Conservation (phyloP, 2,113 vertebrate species). For the Clarias magur region DNA sequence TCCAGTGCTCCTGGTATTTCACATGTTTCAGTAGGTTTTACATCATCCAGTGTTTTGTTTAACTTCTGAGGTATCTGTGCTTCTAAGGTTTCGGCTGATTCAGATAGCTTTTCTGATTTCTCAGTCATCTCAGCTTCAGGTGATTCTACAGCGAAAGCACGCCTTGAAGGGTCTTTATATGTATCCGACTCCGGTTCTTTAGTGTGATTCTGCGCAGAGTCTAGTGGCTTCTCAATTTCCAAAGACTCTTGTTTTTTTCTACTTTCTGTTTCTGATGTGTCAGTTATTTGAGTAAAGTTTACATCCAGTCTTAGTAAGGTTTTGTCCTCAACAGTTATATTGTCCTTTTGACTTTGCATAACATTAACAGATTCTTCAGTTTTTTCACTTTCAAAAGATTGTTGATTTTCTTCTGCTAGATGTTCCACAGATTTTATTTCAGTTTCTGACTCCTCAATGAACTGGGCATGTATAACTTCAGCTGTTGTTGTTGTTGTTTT, state of each 20-base stretch:
- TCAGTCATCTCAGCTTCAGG: constrained; percentile 14
- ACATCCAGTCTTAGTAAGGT: not conserved
- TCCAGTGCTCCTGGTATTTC: constrained; percentile 3
- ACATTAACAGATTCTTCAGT: not conserved
- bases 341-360: not conserved
- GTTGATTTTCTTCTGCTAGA: constrained; percentile 24
- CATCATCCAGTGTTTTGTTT: not conserved
- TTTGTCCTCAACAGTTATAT: not conserved
- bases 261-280: not conserved
- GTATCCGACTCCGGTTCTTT: not conserved
- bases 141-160: not conserved
- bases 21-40: not conserved
- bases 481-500: not conserved
- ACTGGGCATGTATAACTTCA: constrained; percentile 5
- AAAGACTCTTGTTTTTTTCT: constrained; percentile 29
- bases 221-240: constrained; percentile 24
- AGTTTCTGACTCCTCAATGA: not conserved
- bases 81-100: constrained; percentile 7
- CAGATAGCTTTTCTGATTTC: not conserved
- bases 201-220: constrained; percentile 8
- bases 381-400: not conserved
- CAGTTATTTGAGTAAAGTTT: not conserved
- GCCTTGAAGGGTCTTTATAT: constrained; percentile 18
- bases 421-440: not conserved
- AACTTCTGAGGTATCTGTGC: constrained; percentile 19